Evolutionary conservation across 2,113 vertebrate genomes (phyloP).

Genomic region (Lepidiolamprologus cunningtoni): DNA sequence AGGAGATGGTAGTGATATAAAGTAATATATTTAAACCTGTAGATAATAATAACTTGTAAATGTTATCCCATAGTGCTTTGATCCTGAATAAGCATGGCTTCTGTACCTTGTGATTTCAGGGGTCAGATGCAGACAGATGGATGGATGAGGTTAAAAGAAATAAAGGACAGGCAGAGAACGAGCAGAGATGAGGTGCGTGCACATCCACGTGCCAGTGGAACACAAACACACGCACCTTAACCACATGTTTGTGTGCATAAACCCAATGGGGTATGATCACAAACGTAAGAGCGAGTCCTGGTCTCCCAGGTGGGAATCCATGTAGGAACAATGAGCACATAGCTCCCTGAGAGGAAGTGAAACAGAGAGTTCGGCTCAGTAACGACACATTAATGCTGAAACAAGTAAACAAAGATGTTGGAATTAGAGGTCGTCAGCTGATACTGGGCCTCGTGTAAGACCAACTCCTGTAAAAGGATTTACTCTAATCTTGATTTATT

Average conservation of each 20-base stretch:
- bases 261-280: neutral
- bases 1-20: neutral
- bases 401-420: neutral
- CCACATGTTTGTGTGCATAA: neutral
- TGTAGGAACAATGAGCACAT: neutral
- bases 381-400: neutral
- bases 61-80: constrained; percentile 24
- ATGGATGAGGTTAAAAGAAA: neutral
- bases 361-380: neutral
- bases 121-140: neutral
- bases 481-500: neutral
- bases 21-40: neutral
- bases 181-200: neutral
- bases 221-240: neutral
- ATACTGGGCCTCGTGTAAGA: neutral
- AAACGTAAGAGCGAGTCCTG: neutral
- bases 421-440: neutral
- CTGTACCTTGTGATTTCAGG: neutral
- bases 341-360: neutral
- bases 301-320: neutral
- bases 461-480: neutral
- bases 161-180: neutral
- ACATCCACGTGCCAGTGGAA: neutral
- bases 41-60: constrained; percentile 3
- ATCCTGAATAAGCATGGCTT: neutral